Evolutionary conservation across 2,888 invertebrate species (phyloP), one percentile per base, ranked within the genome.

Genomic region (Metalampra italica): DNA sequence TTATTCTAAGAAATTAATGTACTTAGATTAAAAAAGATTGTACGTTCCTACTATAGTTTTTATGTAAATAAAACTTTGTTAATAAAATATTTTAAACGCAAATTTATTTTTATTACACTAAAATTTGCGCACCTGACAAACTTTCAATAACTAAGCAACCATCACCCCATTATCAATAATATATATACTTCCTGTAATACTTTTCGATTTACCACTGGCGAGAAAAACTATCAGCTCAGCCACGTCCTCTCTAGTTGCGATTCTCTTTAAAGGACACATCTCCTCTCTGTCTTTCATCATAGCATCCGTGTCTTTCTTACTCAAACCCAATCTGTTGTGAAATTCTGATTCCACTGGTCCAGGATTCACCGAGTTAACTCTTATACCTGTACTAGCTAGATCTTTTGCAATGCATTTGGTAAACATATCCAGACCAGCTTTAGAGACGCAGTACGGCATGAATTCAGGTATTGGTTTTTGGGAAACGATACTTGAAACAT

Each of bases 381-480:
- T 77, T 0, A 94, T 91, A 13, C 62, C 78, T n/a, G n/a, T n/a
- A n/a, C n/a, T n/a, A 52, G 90, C 91, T 34, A 92, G 67, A 60
- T 92, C 94, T 45, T 95, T 71, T 11, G 94, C 94, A 8, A 91
- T 75, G 65, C 93, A 93, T 60, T 91, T 82, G 1, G 94, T 94
- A 55, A 95, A 90, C 64, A 94, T 94, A 73, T 94, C 94, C n/a
- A 94, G 62, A 5, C 93, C 93, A 36, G 93, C 83, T 77, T 95
- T 95, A 30, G 93, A 92, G 89, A 94, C 92, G 52, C 87, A 85
- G 68, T 95, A 95, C 1, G 57, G 45, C 11, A 53, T 44, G 36
- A 40, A 42, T 0, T 36, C 38, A 3, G 46, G 40, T 7, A 42
- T 32, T 1, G 41, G 37, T 11, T 45, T 46, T 0, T 32, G 13